Evolutionary conservation across 1,140 invertebrate species (phyloP).

Genomic region (Bemisia tabaci): DNA sequence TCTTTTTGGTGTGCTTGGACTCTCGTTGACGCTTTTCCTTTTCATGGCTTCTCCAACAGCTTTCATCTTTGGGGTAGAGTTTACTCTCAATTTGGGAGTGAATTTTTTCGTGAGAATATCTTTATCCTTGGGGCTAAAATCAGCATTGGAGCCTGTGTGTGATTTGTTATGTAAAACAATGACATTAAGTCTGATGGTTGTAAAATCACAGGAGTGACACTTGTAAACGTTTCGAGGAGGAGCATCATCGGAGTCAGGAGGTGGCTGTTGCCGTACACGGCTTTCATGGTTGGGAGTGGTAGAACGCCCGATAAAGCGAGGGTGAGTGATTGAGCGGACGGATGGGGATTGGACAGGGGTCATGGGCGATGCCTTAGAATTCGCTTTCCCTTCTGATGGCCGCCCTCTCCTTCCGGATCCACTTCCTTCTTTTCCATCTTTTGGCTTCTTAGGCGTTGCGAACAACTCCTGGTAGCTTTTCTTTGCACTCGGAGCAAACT

Average conservation of each 20-base stretch:
- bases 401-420: not conserved
- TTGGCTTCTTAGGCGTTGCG: conserved; percentile 29
- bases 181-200: conserved; percentile 47
- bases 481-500: conserved; percentile 45
- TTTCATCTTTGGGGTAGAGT: not conserved
- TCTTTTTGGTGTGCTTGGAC: conserved; percentile 1
- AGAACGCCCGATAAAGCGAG: conserved; percentile 30
- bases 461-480: conserved; percentile 39
- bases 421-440: conserved; percentile 19
- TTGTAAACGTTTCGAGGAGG: conserved; percentile 33
- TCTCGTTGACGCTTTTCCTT: not conserved
- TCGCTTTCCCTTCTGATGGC: not conserved
- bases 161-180: conserved; percentile 51
- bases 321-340: conserved; percentile 34
- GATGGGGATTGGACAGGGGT: conserved; percentile 10
- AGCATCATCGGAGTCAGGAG: conserved; percentile 6
- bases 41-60: not conserved
- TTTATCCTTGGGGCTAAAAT: not conserved
- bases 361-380: not conserved
- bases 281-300: conserved; percentile 46
- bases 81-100: not conserved
- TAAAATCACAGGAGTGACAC: conserved; percentile 48
- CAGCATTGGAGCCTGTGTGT: conserved; percentile 34
- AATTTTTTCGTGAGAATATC: not conserved
- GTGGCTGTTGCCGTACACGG: conserved; percentile 39